Base-by-base conservation (phyloP, 1,140 invertebrate species). In the Drosophila tropicalis region DNA sequence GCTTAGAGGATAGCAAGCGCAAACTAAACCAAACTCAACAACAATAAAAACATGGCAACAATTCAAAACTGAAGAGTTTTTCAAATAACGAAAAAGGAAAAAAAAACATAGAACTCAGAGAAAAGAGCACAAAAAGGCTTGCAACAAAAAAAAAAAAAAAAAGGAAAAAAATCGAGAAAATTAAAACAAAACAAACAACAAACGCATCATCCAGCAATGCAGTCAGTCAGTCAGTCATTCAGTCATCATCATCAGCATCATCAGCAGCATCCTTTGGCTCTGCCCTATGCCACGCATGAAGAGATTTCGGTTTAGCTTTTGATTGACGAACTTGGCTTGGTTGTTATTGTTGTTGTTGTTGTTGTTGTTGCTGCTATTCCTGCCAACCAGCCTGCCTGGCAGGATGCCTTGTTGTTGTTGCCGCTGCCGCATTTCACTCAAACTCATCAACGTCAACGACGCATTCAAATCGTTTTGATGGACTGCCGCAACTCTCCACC, bases 391-490 rank as follows among this genome's bases (percentile, higher is more conserved):
- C 36, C 36, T 39, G 12, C 61, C 57, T 71, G 65, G 17, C 44
- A 51, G 44, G 44, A 51, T 47, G 17, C 19, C 44, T 51, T 54
- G 67, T 78, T 77, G 62, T 63, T 62, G 62, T 63, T 62, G 51
- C 39, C 29, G n/a, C 58, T 85, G 64, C 78, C 72, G 83, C 84
- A 75, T 87, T 86, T 90, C 86, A 90, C 86, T 90, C 81, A 90
- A 86, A 90, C 86, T 90, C 87, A 90, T 90, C 87, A 90, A 81
- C 87, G 83, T 90, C 87, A 90, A 85, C 87, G 87, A 90, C 83
- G 87, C 87, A 90, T 90, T 90, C 87, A 90, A 90, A 90, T 90
- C 83, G 80, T 81, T 90, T 90, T 90, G 87, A 90, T 90, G 87
- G 87, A 90, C 87, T 82, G 69, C 70, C 62, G 22, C 70, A 63